These are phyloP conservation scores for Potorous gilbertii DNA, from an alignment of 2,797 vertebrate species.

Conservation along the genomic window DNA sequence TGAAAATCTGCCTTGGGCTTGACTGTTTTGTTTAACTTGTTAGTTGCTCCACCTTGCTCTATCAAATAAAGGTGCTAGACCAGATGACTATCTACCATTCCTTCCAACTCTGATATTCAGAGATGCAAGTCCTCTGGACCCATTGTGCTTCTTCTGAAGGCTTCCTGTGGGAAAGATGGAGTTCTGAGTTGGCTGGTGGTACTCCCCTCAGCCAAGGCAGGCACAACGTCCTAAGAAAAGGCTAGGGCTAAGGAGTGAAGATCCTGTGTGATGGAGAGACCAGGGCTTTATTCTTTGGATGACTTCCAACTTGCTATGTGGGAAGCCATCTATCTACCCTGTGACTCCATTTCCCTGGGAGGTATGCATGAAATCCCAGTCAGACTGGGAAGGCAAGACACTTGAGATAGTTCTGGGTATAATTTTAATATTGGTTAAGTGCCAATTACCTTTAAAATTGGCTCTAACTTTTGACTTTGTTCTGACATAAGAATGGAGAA, in stretches of 20 bases:
- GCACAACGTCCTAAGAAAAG: not conserved
- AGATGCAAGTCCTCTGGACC: not conserved
- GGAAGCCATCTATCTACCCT: not conserved
- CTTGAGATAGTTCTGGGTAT: not conserved
- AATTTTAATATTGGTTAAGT: not conserved
- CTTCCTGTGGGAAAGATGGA: not conserved
- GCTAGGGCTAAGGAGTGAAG: not conserved
- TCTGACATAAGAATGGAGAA: not conserved
- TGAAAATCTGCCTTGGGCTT: not conserved
- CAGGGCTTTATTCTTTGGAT: not conserved
- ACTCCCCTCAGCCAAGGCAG: not conserved
- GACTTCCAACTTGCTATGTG: not conserved
- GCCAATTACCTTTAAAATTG: not conserved
- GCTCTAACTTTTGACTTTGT: not conserved
- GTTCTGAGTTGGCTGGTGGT: not conserved
- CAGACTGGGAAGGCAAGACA: not conserved
- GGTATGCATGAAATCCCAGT: not conserved
- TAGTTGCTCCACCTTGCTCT: not conserved
- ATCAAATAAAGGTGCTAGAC: not conserved
- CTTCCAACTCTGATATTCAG: not conserved
- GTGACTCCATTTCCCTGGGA: not conserved
- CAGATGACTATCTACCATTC: not conserved
- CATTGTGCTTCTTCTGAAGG: not conserved
- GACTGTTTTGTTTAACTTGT: not conserved
- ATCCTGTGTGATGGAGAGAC: not conserved